phyloP scores from a whole-genome alignment of 2,797 vertebrate species.

The Leptodactylus fallax region DNA sequence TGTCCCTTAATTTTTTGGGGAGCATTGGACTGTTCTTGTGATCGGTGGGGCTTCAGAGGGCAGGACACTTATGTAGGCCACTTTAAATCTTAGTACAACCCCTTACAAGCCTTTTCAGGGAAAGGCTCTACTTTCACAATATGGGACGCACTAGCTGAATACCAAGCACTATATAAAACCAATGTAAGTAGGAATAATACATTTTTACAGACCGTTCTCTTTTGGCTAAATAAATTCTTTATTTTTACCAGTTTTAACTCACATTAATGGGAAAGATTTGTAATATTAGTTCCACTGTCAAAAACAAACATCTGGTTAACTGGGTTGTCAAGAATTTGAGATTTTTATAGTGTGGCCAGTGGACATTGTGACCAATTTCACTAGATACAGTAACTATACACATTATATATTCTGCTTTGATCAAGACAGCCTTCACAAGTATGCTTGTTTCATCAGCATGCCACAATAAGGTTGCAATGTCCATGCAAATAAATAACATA shows the following conservation, averaged over 20 bases:
- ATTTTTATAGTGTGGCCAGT: not conserved
- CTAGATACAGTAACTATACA: constrained; percentile 31
- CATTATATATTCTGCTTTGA: not conserved
- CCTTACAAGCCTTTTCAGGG: no score
- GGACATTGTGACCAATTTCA: constrained; percentile 8
- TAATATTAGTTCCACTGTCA: not conserved
- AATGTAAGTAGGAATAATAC: not conserved
- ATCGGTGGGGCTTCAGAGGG: no score
- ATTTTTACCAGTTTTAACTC: constrained; percentile 1
- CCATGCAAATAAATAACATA: constrained; percentile 23
- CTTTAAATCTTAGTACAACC: no score
- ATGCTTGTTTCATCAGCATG: constrained; percentile 43
- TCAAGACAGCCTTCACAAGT: constrained; percentile 13
- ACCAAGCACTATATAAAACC: no score
- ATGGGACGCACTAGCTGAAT: no score
- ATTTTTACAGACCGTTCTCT: not conserved
- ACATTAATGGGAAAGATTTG: not conserved
- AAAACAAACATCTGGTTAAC: not conserved
- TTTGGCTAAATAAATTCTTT: constrained; percentile 2
- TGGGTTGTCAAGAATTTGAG: not conserved
- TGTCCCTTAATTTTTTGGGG: no score
- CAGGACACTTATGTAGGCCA: no score
- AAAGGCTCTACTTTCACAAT: no score
- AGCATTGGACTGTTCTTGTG: no score
- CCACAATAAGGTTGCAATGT: constrained; percentile 23